Percentiles rank a stretch among this genome's conserved stretches.
Evolutionary conservation across 2,113 vertebrate genomes (phyloP).

Genomic region (Bufo gargarizans): DNA sequence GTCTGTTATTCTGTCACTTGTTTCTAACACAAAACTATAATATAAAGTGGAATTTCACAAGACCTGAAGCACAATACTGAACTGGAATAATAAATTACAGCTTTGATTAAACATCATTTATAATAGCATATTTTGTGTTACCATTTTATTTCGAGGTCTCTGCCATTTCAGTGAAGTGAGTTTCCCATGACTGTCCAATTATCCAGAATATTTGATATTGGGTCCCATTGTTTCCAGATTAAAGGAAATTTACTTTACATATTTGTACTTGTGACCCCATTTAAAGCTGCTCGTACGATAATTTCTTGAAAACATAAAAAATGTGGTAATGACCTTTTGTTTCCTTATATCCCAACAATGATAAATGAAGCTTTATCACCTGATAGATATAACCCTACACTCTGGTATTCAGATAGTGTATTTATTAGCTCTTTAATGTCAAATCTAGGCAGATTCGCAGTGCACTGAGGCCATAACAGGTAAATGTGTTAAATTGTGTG

Average conservation of each 20-base stretch:
- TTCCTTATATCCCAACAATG: too few species aligned
- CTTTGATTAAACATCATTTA: too few species aligned
- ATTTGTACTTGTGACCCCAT: not conserved
- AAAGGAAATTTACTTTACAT: not conserved
- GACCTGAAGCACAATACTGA: not conserved
- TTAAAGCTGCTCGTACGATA: not conserved
- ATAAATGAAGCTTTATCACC: not conserved
- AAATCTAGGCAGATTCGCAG: not conserved
- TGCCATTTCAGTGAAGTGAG: not conserved
- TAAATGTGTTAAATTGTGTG: not conserved
- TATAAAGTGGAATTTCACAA: not conserved
- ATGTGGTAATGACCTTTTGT: not conserved
- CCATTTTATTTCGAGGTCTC: not conserved
- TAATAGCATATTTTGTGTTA: not conserved
- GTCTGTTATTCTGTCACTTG: not conserved
- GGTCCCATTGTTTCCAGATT: not conserved
- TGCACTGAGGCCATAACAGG: too few species aligned
- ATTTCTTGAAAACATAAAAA: not conserved
- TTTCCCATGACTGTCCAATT: not conserved
- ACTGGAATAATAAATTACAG: not conserved
- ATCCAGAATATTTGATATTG: not conserved
- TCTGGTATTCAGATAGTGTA: not conserved
- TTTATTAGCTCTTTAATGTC: not conserved
- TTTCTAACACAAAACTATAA: not conserved
- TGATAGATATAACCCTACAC: not conserved